Conservation (phyloP, 2,888 invertebrate genomes). For the Eupithecia vulgata region DNA sequence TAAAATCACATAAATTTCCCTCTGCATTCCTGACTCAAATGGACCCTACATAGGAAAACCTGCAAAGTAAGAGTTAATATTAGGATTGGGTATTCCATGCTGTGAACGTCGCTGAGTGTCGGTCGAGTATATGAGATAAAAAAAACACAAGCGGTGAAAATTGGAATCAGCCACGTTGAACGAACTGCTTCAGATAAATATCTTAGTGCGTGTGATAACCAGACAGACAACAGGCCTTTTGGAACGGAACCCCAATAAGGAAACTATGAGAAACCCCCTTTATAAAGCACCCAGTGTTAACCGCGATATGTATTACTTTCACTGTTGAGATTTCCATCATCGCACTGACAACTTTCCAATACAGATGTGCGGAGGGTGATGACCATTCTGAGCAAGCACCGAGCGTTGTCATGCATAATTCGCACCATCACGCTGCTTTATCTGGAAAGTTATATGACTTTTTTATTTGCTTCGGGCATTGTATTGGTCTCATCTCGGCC, state of each 20-base stretch:
- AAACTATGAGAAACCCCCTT: constrained; percentile 64
- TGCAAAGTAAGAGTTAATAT: neutral
- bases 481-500: neutral
- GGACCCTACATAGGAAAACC: neutral
- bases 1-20: constrained; percentile 46
- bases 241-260: constrained; percentile 47
- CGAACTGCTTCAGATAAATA: constrained; percentile 8
- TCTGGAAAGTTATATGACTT: constrained; percentile 64
- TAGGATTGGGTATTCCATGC: neutral
- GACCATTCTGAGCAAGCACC: constrained; percentile 56
- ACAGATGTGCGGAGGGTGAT: constrained; percentile 62
- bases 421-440: constrained; percentile 58
- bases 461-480: constrained; percentile 36
- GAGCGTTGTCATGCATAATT: constrained; percentile 68
- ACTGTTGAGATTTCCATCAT: constrained; percentile 70
- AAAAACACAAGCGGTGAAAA: constrained; percentile 6
- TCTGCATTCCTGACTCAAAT: constrained; percentile 42
- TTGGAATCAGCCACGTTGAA: constrained; percentile 7
- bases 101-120: neutral
- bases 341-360: constrained; percentile 76
- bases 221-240: constrained; percentile 36
- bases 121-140: too few relatives aligned
- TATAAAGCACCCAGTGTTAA: constrained; percentile 47
- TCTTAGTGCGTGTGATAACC: constrained; percentile 4
- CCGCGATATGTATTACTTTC: constrained; percentile 51